Percentiles rank a stretch among this genome's conserved stretches.
These are phyloP conservation scores for Triops longicaudatus DNA, from an alignment of 1,140 invertebrate species.

Conservation along the genomic window DNA sequence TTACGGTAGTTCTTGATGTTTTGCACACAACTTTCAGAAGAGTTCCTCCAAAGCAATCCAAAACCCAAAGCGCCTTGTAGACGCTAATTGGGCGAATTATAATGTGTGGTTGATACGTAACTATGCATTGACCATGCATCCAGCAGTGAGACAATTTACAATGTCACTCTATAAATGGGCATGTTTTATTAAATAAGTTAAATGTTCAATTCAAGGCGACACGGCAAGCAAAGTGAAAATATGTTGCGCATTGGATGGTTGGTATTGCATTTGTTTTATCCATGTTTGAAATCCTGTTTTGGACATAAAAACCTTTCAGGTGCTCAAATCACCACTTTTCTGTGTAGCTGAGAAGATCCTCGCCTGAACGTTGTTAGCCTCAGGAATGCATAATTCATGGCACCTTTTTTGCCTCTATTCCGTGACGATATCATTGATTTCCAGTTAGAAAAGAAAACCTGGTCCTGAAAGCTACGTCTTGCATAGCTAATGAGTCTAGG, in stretches of 20 bases:
- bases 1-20: no score
- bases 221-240: background rate
- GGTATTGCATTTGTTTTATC: background rate
- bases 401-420: background rate
- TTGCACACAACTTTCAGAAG: no score
- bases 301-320: background rate
- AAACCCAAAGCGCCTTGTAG: no score
- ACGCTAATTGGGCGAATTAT: no score
- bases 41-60: no score
- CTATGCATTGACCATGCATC: no score
- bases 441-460: background rate
- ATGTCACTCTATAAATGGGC: no score
- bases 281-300: background rate
- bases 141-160: no score
- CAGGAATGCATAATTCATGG: constrained; percentile 11
- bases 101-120: no score
- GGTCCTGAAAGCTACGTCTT: background rate
- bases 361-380: background rate
- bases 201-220: background rate
- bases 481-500: background rate
- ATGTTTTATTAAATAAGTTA: no score
- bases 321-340: background rate
- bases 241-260: background rate
- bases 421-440: constrained; percentile 3
- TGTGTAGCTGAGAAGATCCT: background rate